phyloP scores from a whole-genome alignment of 2,888 invertebrate species.

The Drosophila ustulata region DNA sequence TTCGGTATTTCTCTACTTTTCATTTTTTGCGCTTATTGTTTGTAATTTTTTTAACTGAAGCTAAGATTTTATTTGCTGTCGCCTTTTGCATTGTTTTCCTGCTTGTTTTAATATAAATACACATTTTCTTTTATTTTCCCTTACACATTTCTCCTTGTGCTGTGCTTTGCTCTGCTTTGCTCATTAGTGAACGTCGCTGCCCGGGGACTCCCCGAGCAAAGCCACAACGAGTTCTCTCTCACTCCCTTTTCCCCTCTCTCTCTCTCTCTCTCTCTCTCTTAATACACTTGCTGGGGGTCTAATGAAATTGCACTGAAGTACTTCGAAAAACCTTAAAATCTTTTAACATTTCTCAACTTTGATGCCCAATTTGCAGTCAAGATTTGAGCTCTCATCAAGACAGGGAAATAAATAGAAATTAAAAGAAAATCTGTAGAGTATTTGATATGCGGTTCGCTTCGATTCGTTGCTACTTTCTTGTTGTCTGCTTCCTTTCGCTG shows the following conservation, averaged over 20 bases:
- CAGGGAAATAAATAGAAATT: no score
- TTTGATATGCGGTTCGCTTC: not conserved
- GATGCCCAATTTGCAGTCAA: no score
- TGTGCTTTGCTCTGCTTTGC: conserved; percentile 9
- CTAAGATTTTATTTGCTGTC: conserved; percentile 51
- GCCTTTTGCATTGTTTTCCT: conserved; percentile 43
- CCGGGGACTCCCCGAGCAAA: conserved; percentile 16
- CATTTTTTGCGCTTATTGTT: not conserved
- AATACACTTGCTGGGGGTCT: not conserved
- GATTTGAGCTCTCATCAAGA: no score
- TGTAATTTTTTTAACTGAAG: conserved; percentile 26
- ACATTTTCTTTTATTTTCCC: not conserved
- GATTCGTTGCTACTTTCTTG: not conserved
- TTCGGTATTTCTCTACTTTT: not conserved
- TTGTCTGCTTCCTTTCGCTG: not conserved
- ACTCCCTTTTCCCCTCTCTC: not conserved
- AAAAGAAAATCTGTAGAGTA: not conserved
- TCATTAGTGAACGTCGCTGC: conserved; percentile 17
- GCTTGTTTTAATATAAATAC: conserved; percentile 43
- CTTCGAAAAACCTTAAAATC: no score
- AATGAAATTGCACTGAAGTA: not conserved
- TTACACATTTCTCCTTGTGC: not conserved
- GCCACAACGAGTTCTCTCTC: not conserved
- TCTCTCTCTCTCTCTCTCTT: not conserved
- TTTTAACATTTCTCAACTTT: no score